Evolutionary conservation across 1,140 invertebrate genomes (phyloP), one percentile per base, ranked within the genome.

Genomic region (Zaprionus nigranus): DNA sequence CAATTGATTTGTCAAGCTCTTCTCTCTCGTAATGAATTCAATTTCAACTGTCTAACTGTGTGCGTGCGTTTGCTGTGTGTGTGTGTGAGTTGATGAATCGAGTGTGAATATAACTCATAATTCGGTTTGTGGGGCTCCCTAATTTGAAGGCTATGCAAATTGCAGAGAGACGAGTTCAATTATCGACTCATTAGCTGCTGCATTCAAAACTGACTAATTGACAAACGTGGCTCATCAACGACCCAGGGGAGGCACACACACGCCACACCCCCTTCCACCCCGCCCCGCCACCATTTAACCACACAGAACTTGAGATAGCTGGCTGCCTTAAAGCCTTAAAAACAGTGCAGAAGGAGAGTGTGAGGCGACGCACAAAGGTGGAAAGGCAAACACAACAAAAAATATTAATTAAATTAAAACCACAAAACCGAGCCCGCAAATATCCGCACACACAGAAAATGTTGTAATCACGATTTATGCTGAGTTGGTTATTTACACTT

Each of bases 351-450:
- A 53, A 20, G 46, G n/a, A 34, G 24, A 15, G 46, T 30, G 56
- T 17, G 70, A 60, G 24, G 40, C 13, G 36, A 30, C 56, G n/a
- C 43, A 63, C 56, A 54, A 67, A 68, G 70, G 64, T 63, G 59
- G 59, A 40, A 24, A 59, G 28, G 54, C 54, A 62, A 24, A 53
- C 24, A 30, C 54, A 34, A 34, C 30, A 34, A 71, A 82, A 88
- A 90, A 88, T 88, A 88, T 88, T 88, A 90, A 88, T 88, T 88
- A 88, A 88, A 88, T 88, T 88, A 88, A 88, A 88, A 88, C 84
- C 84, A 90, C 85, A 88, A 88, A 88, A 88, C 81, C 81, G 71
- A 88, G 78, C 79, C 84, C 84, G 84, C 84, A 88, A 88, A 88
- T 90, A 88, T 90, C 78, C 84, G 84, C 81, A 86, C 62, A 87